Evolutionary conservation across 2,113 vertebrate species (phyloP).

Genomic region (Scortum barcoo): DNA sequence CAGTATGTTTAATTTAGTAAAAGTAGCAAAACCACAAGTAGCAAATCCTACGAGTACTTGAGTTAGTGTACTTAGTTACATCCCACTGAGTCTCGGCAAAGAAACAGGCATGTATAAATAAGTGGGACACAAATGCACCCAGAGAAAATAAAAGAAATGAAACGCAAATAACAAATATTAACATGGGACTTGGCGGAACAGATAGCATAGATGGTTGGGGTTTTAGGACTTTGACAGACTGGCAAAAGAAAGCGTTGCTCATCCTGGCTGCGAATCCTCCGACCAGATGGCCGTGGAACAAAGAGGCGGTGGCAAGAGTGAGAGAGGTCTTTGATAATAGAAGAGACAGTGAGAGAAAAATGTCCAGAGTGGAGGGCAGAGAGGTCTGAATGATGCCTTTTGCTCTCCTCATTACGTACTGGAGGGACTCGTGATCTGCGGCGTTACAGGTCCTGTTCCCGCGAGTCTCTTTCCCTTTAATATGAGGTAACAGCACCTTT

Average conservation of each 20-base stretch:
- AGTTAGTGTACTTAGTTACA: no score
- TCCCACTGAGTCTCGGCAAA: no score
- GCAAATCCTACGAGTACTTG: no score
- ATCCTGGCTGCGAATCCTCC: background rate
- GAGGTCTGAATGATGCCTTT: constrained; percentile 24
- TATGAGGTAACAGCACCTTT: background rate
- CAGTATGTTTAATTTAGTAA: no score
- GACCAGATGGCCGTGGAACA: constrained; percentile 15
- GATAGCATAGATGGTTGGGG: background rate
- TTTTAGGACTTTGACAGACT: constrained; percentile 12
- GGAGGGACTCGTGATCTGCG: background rate
- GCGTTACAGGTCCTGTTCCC: background rate
- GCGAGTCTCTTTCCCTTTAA: background rate
- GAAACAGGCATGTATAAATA: background rate
- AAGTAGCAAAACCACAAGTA: no score
- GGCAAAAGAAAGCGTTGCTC: constrained; percentile 15
- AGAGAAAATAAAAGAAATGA: background rate
- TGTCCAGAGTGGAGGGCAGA: constrained; percentile 17
- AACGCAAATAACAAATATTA: background rate
- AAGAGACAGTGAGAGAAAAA: constrained; percentile 15
- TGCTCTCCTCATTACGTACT: constrained; percentile 4
- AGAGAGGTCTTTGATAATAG: constrained; percentile 13
- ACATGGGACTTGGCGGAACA: background rate
- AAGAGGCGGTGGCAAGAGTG: constrained; percentile 1
- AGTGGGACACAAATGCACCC: background rate